phyloP scores from a whole-genome alignment of 2,797 vertebrate species.

The Rhinichthys osculus region DNA sequence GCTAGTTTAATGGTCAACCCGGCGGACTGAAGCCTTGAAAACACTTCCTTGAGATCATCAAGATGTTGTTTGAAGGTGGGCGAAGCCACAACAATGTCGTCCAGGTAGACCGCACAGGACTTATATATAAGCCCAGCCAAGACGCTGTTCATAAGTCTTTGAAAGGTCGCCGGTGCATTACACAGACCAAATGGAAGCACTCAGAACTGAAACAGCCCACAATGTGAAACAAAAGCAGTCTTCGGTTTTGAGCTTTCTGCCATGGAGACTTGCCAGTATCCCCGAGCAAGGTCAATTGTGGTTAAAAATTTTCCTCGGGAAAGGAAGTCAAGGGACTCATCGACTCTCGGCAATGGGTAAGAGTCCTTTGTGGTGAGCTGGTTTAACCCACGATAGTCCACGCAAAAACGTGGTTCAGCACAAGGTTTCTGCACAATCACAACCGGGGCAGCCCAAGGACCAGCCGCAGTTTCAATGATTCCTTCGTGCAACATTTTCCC shows the following conservation, averaged over 20 bases:
- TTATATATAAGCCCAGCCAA: constrained; percentile 13
- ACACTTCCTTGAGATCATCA: too few relatives aligned
- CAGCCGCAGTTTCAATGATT: constrained; percentile 48
- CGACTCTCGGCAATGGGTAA: neutral
- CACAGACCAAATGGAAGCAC: neutral
- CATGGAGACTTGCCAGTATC: neutral
- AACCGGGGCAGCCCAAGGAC: constrained; percentile 35
- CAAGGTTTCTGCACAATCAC: constrained; percentile 45
- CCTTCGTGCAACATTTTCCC: constrained; percentile 37
- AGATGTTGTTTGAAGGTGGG: constrained; percentile 26
- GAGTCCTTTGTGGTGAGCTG: neutral
- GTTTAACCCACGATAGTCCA: constrained; percentile 47
- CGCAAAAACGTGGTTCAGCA: constrained; percentile 37
- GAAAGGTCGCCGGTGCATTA: neutral
- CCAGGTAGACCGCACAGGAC: constrained; percentile 18
- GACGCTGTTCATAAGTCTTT: neutral
- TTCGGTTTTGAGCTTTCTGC: neutral
- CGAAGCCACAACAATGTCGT: constrained; percentile 30
- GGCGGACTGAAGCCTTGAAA: too few relatives aligned
- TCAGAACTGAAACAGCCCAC: neutral
- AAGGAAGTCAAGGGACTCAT: neutral
- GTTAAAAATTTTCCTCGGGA: neutral
- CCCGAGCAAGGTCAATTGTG: neutral
- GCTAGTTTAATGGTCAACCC: too few relatives aligned
- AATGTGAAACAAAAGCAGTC: neutral